Evolutionary conservation across 2,888 invertebrate genomes (phyloP).

Genomic region (Trichopria drosophilae): DNA sequence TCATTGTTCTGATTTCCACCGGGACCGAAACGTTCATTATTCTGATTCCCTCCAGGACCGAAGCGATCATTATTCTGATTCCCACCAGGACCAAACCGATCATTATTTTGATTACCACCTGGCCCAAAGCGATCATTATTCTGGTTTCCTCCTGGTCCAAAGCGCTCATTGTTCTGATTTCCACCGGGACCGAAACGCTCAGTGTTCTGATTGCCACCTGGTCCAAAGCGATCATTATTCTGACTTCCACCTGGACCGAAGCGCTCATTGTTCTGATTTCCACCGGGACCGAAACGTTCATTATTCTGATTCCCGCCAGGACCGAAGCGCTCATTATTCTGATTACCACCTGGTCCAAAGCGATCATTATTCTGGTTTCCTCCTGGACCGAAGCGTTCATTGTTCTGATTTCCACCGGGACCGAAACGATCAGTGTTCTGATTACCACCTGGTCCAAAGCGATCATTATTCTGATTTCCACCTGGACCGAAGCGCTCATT

Average conservation of each 20-base stretch:
- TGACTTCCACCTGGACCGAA: constrained; percentile 28
- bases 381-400: no score
- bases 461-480: constrained; percentile 29
- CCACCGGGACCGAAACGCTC: no score
- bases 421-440: constrained; percentile 32
- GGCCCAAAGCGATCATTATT: constrained; percentile 25
- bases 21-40: constrained; percentile 28
- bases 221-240: constrained; percentile 31
- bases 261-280: constrained; percentile 34
- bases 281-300: no score
- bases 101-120: constrained; percentile 27
- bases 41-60: no score
- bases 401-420: no score
- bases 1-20: constrained; percentile 29
- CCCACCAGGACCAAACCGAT: constrained; percentile 34
- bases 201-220: constrained; percentile 5
- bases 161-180: no score
- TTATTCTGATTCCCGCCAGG: no score
- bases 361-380: constrained; percentile 20
- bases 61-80: constrained; percentile 22
- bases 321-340: no score
- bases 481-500: constrained; percentile 11
- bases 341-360: constrained; percentile 13
- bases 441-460: constrained; percentile 29
- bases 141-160: no score